Conservation (phyloP, 1,140 invertebrate species). For the Ruditapes philippinarum region DNA sequence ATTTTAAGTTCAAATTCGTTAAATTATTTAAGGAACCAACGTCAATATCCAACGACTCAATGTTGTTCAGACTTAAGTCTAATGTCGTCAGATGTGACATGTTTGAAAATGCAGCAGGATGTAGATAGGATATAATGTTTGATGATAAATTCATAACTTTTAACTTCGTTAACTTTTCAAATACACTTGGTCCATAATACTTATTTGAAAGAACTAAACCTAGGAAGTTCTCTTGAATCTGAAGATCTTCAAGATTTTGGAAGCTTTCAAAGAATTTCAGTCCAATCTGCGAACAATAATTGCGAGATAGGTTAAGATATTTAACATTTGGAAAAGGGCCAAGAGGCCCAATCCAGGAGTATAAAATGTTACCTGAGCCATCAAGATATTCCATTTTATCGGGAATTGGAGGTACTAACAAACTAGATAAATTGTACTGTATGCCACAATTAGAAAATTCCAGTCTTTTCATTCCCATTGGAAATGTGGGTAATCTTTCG, state of each 20-base stretch:
- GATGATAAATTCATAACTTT: constrained; percentile 50
- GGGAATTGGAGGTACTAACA: not conserved
- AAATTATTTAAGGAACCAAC: not conserved
- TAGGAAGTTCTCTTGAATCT: constrained; percentile 36
- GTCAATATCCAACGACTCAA: constrained; percentile 16
- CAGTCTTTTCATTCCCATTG: not conserved
- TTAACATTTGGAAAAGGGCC: constrained; percentile 1
- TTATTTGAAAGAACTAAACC: constrained; percentile 13
- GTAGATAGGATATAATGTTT: constrained; percentile 19
- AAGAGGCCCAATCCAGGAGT: not conserved
- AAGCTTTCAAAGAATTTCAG: not conserved
- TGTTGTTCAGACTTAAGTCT: constrained; percentile 46
- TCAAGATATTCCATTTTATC: constrained; percentile 2
- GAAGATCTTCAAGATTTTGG: constrained; percentile 21
- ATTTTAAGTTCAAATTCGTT: not conserved
- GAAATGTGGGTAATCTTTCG: not conserved
- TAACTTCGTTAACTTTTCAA: not conserved
- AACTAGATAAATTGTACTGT: not conserved
- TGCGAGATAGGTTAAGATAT: constrained; percentile 25
- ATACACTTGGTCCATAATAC: not conserved
- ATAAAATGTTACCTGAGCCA: not conserved
- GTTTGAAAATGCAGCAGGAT: not conserved
- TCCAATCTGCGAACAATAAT: constrained; percentile 16
- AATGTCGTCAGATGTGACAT: constrained; percentile 1
- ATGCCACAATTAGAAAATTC: not conserved